These are phyloP conservation scores for Melanargia galathea DNA, from an alignment of 2,888 invertebrate genomes.

Conservation along the genomic window DNA sequence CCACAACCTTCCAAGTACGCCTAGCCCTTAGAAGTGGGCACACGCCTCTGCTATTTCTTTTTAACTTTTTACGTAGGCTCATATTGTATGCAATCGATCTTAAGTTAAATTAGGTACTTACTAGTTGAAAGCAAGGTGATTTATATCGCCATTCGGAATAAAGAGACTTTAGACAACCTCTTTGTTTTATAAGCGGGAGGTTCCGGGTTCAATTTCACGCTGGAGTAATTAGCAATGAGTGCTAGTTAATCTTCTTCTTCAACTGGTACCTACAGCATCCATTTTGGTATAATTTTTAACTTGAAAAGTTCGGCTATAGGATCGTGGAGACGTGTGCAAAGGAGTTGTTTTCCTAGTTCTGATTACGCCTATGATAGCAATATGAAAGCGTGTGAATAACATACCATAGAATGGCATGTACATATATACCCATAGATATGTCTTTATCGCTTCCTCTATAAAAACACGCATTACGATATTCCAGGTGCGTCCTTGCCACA, in stretches of 20 bases:
- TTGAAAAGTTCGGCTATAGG: background rate
- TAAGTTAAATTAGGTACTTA: background rate
- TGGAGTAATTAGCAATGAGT: background rate
- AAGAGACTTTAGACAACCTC: slow-evolving; percentile 3
- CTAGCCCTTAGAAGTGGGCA: slow-evolving; percentile 45
- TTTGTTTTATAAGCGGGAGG: no score
- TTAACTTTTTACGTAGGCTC: slow-evolving; percentile 34
- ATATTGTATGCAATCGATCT: slow-evolving; percentile 12
- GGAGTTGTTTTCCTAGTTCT: background rate
- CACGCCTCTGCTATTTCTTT: slow-evolving; percentile 42
- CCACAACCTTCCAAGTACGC: slow-evolving; percentile 65
- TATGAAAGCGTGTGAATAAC: slow-evolving; percentile 13
- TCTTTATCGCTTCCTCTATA: slow-evolving; percentile 20
- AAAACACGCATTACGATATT: slow-evolving; percentile 29
- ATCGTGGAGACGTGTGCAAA: background rate
- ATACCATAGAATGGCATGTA: background rate
- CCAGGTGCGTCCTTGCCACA: slow-evolving; percentile 32
- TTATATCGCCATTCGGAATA: background rate
- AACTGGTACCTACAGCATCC: no score
- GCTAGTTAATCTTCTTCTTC: background rate
- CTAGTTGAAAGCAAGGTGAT: slow-evolving; percentile 1
- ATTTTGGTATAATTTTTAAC: background rate
- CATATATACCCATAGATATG: slow-evolving; percentile 1
- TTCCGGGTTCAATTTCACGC: no score
- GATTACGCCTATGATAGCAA: background rate